Percentiles rank a stretch among this genome's conserved stretches.
These are phyloP conservation scores for Pao palembangensis DNA, from an alignment of 2,113 vertebrate species.

Conservation along the genomic window DNA sequence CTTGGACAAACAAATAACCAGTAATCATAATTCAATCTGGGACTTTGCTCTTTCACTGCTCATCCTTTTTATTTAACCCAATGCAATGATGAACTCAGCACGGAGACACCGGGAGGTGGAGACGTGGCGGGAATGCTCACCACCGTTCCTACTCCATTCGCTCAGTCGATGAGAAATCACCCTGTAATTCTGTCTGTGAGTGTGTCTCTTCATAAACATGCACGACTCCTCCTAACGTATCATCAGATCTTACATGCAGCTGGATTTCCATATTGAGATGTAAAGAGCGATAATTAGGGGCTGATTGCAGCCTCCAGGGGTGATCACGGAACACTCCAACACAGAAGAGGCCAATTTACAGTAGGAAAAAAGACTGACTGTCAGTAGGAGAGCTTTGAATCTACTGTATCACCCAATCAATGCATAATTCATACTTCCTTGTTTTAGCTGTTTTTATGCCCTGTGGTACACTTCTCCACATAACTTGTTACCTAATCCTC, in stretches of 20 bases:
- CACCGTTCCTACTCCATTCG: constrained; percentile 35
- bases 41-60: constrained; percentile 21
- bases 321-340: constrained; percentile 31
- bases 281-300: constrained; percentile 73
- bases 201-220: constrained; percentile 48
- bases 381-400: constrained; percentile 40
- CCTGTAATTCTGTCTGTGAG: constrained; percentile 46
- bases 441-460: not conserved
- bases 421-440: too few species aligned
- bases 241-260: constrained; percentile 50
- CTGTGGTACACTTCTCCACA: not conserved
- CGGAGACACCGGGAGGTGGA: not conserved
- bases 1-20: constrained; percentile 28
- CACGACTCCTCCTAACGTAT: constrained; percentile 44
- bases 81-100: constrained; percentile 16
- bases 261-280: constrained; percentile 66
- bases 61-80: constrained; percentile 19
- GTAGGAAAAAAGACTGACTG: constrained; percentile 10
- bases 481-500: too few species aligned
- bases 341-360: constrained; percentile 38
- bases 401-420: too few species aligned
- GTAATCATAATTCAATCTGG: constrained; percentile 35
- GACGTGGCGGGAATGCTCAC: constrained; percentile 41
- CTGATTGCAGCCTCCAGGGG: constrained; percentile 69
- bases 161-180: constrained; percentile 59